These are phyloP conservation scores for Thripadectes ignobilis DNA, from an alignment of 2,797 vertebrate species.

Conservation along the genomic window DNA sequence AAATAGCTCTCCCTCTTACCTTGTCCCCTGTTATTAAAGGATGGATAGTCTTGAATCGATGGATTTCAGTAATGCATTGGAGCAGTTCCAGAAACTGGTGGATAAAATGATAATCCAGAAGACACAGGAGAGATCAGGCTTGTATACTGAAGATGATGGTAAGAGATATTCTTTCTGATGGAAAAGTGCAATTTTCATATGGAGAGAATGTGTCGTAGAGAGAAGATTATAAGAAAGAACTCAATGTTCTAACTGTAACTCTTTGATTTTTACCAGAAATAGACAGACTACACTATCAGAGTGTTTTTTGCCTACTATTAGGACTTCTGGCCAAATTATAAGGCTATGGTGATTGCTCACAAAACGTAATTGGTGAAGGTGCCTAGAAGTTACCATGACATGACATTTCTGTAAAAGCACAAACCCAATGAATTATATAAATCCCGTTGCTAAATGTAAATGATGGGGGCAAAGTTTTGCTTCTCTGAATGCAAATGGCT, in stretches of 20 bases:
- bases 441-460: neutral
- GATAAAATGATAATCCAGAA: constrained; percentile 58
- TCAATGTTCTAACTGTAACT: neutral
- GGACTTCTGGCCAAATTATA: neutral
- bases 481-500: neutral
- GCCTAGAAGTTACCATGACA: neutral
- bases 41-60: constrained; percentile 9
- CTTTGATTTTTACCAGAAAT: neutral
- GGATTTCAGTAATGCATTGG: constrained; percentile 64
- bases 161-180: neutral
- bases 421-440: neutral
- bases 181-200: neutral
- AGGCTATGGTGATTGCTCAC: neutral
- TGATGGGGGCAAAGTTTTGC: neutral
- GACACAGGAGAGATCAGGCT: constrained; percentile 60
- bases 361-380: neutral
- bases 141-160: constrained; percentile 61
- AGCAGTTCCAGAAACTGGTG: constrained; percentile 61
- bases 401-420: neutral
- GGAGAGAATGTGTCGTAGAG: neutral
- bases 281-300: neutral
- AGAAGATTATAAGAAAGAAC: neutral
- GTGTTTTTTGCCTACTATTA: neutral
- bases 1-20: neutral
- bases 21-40: neutral